Percentiles rank a stretch among this genome's conserved stretches.
Evolutionary conservation across 2,888 invertebrate genomes (phyloP).

Genomic region (Brassicogethes aeneus): DNA sequence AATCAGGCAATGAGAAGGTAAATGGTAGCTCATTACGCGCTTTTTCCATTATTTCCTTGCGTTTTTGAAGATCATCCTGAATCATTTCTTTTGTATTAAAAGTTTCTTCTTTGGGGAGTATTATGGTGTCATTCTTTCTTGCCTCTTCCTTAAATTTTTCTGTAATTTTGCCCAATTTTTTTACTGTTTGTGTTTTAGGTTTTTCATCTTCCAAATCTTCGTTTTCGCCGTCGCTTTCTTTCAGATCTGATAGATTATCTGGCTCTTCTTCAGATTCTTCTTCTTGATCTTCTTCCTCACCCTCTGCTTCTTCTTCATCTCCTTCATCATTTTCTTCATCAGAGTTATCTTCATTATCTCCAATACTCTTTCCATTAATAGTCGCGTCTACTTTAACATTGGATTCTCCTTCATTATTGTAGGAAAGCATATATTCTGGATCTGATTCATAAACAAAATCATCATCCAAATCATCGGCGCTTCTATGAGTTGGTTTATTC

Average conservation of each 20-base stretch:
- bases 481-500: slow-evolving; percentile 54
- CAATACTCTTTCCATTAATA: slow-evolving; percentile 28
- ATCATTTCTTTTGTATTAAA: slow-evolving; percentile 7
- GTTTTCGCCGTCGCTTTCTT: slow-evolving; percentile 36
- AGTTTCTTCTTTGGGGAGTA: not conserved
- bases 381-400: slow-evolving; percentile 35
- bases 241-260: slow-evolving; percentile 44
- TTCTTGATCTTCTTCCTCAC: slow-evolving; percentile 24
- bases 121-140: slow-evolving; percentile 3
- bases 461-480: slow-evolving; percentile 83
- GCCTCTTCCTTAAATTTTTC: slow-evolving; percentile 18
- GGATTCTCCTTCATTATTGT: slow-evolving; percentile 32
- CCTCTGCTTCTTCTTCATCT: slow-evolving; percentile 21
- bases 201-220: slow-evolving; percentile 31
- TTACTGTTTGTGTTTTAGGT: not conserved
- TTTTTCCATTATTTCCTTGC: slow-evolving; percentile 45
- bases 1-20: slow-evolving; percentile 50
- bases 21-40: slow-evolving; percentile 51
- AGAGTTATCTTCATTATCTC: slow-evolving; percentile 23
- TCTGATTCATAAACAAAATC: slow-evolving; percentile 58
- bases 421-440: slow-evolving; percentile 32
- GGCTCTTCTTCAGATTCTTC: slow-evolving; percentile 27
- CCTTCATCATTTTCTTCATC: slow-evolving; percentile 28
- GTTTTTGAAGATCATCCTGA: slow-evolving; percentile 27
- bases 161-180: not conserved